Percentiles rank a stretch among this genome's conserved stretches.
These are phyloP conservation scores for Typhlomys cinereus DNA, from an alignment of 2,113 vertebrate genomes.

Conservation along the genomic window DNA sequence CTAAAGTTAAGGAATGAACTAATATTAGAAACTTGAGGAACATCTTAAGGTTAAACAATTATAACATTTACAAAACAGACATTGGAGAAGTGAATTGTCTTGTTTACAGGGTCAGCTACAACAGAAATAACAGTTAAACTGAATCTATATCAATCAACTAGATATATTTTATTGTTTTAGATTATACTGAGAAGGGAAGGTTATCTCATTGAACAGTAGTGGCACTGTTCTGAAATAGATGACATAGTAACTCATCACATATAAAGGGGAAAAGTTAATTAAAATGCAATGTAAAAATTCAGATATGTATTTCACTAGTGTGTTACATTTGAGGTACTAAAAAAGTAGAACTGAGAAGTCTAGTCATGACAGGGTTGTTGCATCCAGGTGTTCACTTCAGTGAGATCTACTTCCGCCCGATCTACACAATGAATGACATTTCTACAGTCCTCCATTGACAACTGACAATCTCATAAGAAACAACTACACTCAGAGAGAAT, in stretches of 20 bases:
- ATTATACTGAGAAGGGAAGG: slow-evolving; percentile 5
- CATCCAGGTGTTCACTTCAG: too few species aligned
- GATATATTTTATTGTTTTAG: not conserved
- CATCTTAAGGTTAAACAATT: not conserved
- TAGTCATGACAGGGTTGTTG: too few species aligned
- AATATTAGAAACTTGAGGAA: slow-evolving; percentile 9
- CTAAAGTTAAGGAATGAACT: slow-evolving; percentile 1
- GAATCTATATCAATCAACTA: not conserved
- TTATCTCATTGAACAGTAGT: slow-evolving; percentile 28
- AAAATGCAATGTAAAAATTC: not conserved
- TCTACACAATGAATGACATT: too few species aligned
- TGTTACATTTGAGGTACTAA: not conserved
- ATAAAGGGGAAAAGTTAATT: not conserved
- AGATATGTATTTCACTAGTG: not conserved
- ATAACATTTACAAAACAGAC: not conserved
- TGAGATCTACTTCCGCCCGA: too few species aligned
- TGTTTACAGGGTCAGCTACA: slow-evolving; percentile 6
- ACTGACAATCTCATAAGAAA: too few species aligned
- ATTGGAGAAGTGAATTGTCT: not conserved
- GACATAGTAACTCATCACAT: not conserved
- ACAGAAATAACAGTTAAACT: slow-evolving; percentile 2
- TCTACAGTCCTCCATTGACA: too few species aligned
- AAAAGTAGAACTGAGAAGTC: slow-evolving; percentile 4
- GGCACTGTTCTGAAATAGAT: not conserved
- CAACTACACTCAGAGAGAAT: too few species aligned